Percentiles rank a stretch among this genome's conserved stretches.
These are phyloP conservation scores for Gavia stellata DNA, from an alignment of 2,113 vertebrate species.

Conservation along the genomic window DNA sequence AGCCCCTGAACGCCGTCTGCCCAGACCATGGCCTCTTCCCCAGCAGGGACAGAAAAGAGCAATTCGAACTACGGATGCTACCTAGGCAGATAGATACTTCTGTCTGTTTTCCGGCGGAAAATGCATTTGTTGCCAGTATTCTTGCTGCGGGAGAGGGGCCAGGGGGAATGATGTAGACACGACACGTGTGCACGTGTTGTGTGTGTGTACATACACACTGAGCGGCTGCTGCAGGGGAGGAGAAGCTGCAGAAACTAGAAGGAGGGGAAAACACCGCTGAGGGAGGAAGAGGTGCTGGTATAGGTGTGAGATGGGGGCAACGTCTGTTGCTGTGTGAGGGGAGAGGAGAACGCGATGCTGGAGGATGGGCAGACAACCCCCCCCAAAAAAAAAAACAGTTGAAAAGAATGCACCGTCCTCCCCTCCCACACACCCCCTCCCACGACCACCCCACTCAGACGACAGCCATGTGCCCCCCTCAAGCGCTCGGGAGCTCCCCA, in stretches of 20 bases:
- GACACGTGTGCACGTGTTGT: no score
- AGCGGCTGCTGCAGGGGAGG: background rate
- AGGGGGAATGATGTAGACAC: no score
- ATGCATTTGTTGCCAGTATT: background rate
- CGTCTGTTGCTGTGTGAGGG: background rate
- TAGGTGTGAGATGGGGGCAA: background rate
- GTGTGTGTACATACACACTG: no score
- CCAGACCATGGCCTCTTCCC: background rate
- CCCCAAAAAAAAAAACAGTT: background rate
- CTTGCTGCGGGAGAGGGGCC: background rate
- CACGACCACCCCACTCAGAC: fast-evolving
- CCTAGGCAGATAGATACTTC: background rate
- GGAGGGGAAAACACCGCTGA: background rate
- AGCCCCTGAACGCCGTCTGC: background rate
- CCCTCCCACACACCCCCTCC: background rate
- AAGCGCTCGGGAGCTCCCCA: background rate
- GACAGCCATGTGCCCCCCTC: fast-evolving
- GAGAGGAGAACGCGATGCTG: background rate
- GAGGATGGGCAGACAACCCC: background rate
- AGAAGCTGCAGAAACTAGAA: background rate
- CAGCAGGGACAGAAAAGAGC: background rate
- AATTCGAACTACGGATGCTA: background rate
- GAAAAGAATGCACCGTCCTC: background rate
- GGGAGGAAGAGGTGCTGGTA: background rate
- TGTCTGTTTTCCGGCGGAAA: background rate